Evolutionary conservation across 2,113 vertebrate species (phyloP).

Genomic region (Rynchops niger): DNA sequence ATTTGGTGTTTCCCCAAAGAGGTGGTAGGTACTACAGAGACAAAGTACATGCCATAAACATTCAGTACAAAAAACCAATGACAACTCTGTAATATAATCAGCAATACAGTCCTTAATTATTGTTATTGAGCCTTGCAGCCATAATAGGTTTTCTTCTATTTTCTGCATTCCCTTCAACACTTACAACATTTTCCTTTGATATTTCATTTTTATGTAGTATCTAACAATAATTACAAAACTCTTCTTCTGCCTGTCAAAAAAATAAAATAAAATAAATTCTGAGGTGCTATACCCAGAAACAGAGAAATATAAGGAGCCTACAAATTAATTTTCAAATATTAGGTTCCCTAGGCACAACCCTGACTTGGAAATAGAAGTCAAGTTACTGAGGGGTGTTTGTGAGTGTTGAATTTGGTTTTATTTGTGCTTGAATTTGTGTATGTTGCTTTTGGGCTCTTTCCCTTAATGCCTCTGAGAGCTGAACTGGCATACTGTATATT

Average conservation of each 20-base stretch:
- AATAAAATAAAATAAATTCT: neutral
- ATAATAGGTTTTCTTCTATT: neutral
- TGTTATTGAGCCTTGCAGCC: neutral
- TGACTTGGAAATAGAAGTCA: neutral
- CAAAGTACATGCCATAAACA: neutral
- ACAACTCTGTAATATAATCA: conserved; percentile 13
- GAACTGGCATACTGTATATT: conserved; percentile 19
- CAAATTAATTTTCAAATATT: neutral
- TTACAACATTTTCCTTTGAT: neutral
- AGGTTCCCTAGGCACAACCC: neutral
- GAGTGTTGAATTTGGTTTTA: conserved; percentile 1
- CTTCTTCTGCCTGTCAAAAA: neutral
- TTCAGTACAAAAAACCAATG: neutral
- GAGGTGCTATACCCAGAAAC: neutral
- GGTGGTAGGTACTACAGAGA: neutral
- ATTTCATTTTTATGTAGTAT: neutral
- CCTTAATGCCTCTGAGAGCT: conserved; percentile 21
- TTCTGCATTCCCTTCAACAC: neutral
- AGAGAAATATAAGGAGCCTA: neutral
- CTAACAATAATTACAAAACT: neutral
- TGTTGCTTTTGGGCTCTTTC: conserved; percentile 15
- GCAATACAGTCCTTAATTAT: conserved; percentile 23
- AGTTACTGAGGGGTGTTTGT: neutral
- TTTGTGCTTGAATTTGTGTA: conserved; percentile 45
- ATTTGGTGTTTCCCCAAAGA: neutral